Conservation (phyloP, 1,140 invertebrate genomes). For the Papilio polytes region DNA sequence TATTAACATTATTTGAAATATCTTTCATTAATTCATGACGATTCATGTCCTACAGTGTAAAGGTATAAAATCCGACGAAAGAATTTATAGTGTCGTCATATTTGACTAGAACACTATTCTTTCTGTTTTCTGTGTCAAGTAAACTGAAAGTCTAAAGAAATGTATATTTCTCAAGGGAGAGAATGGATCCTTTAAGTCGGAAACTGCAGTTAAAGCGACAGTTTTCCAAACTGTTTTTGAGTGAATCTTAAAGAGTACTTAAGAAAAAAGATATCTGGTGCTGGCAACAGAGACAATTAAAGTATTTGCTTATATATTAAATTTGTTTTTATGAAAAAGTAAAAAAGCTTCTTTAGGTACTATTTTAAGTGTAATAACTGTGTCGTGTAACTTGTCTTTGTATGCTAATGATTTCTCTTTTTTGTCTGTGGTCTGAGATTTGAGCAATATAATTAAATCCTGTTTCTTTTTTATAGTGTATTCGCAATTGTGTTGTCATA, state of each 20-base stretch:
- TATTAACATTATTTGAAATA: neutral
- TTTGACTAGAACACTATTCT: neutral
- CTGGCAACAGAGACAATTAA: neutral
- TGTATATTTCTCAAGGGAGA: neutral
- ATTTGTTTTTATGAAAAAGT: neutral
- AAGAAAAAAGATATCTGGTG: neutral
- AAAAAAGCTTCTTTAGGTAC: neutral
- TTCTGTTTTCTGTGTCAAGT: neutral
- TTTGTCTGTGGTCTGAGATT: slow-evolving; percentile 11
- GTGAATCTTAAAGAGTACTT: neutral
- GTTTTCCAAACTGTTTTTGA: neutral
- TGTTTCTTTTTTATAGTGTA: neutral
- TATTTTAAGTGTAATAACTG: neutral
- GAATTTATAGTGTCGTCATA: neutral
- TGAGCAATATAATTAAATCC: slow-evolving; percentile 2
- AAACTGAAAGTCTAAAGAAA: neutral
- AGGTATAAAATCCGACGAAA: neutral
- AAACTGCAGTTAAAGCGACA: neutral
- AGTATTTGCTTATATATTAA: neutral
- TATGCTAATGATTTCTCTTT: slow-evolving; percentile 17
- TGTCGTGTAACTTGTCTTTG: slow-evolving; percentile 1
- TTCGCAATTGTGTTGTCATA: neutral
- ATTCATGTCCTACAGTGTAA: neutral
- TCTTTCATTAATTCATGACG: neutral
- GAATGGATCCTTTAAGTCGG: neutral